A percentile compares a stretch with the other conserved stretches of the same genome.
phyloP scores from a whole-genome alignment of 2,797 vertebrate genomes.

The Siniperca scherzeri region DNA sequence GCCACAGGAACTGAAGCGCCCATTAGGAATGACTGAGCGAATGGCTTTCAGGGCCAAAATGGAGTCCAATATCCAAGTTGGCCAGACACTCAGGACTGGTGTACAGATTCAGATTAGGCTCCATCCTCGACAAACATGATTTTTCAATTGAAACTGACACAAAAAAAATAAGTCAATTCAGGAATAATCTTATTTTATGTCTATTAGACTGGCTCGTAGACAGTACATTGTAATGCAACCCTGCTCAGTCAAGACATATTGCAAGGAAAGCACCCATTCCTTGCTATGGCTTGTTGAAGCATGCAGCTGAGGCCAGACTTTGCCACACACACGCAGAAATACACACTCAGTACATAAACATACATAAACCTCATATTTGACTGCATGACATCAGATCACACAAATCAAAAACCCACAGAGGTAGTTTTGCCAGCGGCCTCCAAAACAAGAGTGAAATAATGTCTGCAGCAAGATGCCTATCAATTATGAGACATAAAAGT shows the following conservation, averaged over 20 bases:
- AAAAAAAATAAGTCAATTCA: slow-evolving; percentile 28
- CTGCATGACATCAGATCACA: slow-evolving; percentile 60
- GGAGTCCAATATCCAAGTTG: slow-evolving; percentile 60
- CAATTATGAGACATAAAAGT: slow-evolving; percentile 57
- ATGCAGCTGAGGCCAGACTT: slow-evolving; percentile 45
- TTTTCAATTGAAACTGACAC: slow-evolving; percentile 48
- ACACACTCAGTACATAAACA: slow-evolving; percentile 35
- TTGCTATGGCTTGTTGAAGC: slow-evolving; percentile 68
- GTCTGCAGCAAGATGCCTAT: slow-evolving; percentile 43
- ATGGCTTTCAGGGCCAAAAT: slow-evolving; percentile 64
- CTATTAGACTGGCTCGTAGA: slow-evolving; percentile 20
- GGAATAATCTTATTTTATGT: slow-evolving; percentile 47
- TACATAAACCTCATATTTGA: slow-evolving; percentile 48
- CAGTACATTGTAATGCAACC: slow-evolving; percentile 44
- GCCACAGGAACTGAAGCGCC: slow-evolving; percentile 65
- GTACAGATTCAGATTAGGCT: slow-evolving; percentile 52
- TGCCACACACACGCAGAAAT: slow-evolving; percentile 25
- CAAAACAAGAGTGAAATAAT: slow-evolving; percentile 42
- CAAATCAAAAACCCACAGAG: slow-evolving; percentile 33
- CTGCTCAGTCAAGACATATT: slow-evolving; percentile 47
- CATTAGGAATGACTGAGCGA: slow-evolving; percentile 66
- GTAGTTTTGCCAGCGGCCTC: slow-evolving; percentile 35
- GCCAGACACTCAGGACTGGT: slow-evolving; percentile 58
- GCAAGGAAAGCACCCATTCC: slow-evolving; percentile 63
- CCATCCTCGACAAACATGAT: slow-evolving; percentile 35